These are phyloP conservation scores for Steinernema scapterisci DNA, from an alignment of 2,888 invertebrate species.

Conservation along the genomic window DNA sequence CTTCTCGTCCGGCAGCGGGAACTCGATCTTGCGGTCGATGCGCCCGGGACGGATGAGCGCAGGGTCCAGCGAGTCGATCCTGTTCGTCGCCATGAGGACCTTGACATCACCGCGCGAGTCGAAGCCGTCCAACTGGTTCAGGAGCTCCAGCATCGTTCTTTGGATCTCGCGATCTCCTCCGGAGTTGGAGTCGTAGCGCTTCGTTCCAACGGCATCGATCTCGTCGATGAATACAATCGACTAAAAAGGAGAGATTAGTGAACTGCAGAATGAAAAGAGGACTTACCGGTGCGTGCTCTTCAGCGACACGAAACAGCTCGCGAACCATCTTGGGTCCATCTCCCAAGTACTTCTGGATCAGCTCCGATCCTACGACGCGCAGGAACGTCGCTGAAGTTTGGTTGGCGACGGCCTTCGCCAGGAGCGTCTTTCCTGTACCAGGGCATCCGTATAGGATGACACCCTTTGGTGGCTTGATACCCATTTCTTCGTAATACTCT, in stretches of 20 bases:
- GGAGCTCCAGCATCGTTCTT: conserved; percentile 95
- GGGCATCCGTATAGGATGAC: conserved; percentile 97
- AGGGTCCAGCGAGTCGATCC: conserved; percentile 97
- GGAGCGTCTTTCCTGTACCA: conserved; percentile 88
- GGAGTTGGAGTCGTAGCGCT: conserved; percentile 95
- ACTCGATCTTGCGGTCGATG: conserved; percentile 98
- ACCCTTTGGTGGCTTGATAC: conserved; percentile 96
- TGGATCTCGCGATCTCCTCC: conserved; percentile 99
- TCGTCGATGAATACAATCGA: conserved; percentile 99
- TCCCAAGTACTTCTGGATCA: conserved; percentile 95
- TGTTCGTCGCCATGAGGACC: conserved; percentile 95
- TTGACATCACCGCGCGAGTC: conserved; percentile 95
- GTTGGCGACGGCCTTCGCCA: conserved; percentile 98
- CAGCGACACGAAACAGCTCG: conserved; percentile 96
- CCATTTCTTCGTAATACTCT: conserved; percentile 99
- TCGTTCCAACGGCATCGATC: conserved; percentile 98
- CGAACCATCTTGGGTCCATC: conserved; percentile 98
- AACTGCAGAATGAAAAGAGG: not conserved
- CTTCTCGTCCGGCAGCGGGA: conserved; percentile 97
- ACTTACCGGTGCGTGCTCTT: conserved; percentile 87
- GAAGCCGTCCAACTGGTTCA: conserved; percentile 97
- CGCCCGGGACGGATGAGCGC: conserved; percentile 97
- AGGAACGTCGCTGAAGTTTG: conserved; percentile 99
- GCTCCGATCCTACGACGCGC: conserved; percentile 96
- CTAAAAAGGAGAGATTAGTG: conserved; percentile 39